Conservation (phyloP, 1,140 invertebrate species). For the Drosophila nasuta region DNA sequence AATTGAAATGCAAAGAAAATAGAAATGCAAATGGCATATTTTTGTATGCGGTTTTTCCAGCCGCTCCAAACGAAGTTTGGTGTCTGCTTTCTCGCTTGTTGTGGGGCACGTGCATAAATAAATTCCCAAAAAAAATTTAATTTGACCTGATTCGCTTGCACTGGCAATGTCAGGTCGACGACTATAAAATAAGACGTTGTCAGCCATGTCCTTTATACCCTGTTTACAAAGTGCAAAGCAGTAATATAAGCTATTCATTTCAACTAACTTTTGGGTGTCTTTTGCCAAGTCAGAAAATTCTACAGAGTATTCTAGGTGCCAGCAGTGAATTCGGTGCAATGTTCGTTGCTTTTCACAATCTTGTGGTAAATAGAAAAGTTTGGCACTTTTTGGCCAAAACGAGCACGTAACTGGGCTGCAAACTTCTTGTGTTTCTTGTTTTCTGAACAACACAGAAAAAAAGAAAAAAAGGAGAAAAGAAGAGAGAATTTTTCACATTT, state of each 20-base stretch:
- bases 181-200: constrained; percentile 22
- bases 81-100: constrained; percentile 5
- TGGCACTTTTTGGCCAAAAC: constrained; percentile 40
- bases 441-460: not conserved
- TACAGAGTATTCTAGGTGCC: not conserved
- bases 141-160: constrained; percentile 63
- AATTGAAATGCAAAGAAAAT: too few relatives aligned
- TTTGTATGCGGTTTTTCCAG: not conserved
- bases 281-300: too few relatives aligned
- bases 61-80: not conserved
- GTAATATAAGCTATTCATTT: too few relatives aligned
- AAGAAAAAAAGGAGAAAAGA: not conserved
- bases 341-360: not conserved
- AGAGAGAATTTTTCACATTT: constrained; percentile 11
- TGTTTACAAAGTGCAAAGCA: not conserved
- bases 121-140: constrained; percentile 47
- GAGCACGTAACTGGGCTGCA: constrained; percentile 49
- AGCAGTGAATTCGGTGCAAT: not conserved
- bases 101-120: constrained; percentile 61
- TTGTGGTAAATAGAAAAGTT: constrained; percentile 28
- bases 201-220: constrained; percentile 12
- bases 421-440: constrained; percentile 13
- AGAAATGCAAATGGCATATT: not conserved
- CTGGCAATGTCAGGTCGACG: constrained; percentile 30
- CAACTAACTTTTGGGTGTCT: too few relatives aligned